Base-by-base conservation (phyloP, 2,113 vertebrate genomes). In the Gobiocypris rarus region DNA sequence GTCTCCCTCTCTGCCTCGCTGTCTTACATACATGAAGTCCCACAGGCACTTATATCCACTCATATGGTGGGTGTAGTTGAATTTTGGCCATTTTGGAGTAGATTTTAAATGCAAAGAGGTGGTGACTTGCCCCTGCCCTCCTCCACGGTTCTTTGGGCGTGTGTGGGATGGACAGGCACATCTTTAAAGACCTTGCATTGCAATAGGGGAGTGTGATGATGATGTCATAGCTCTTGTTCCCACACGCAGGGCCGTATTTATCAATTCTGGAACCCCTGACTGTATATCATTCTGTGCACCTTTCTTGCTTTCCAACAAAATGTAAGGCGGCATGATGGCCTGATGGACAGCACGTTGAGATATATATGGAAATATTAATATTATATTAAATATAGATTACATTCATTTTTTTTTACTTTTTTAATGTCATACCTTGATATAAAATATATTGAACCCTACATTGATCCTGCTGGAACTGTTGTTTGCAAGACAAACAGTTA, bases 41-140 rank as follows among this genome's bases (percentile, higher is more conserved):
- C 63, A 82, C 65, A 70, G 65, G 65, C 79, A 54, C 65, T 81
- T 67, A 6, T 41, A 82, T 82, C 48, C 65, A 54, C 65, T 81
- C 28, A 45, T 52, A 63, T 69, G 17, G 79, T 82, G 79, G 79
- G 65, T 82, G 79, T 82, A 82, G 79, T 82, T 82, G 48, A 70
- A 70, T 54, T 81, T 82, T 82, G 61, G 63, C 43, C 63, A 70
- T 67, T 81, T 70, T 81, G 45, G 65, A 52, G 63, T 82, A 52
- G 14, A 69, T 70, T 82, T 50, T 82, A 70, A 69, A 82, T 82
- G 63, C 48, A 82, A 82, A 82, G 48, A 56, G 65, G 79, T 70
- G 22, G 28, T 82, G 45, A 70, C 75, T 82, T 22, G 45, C 48
- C 61, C 28, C 22, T n/a, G 79, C 8, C 48, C 65, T 82, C 79